Conservation (phyloP, 1,140 invertebrate genomes). For the Drosophila ohnishii region DNA sequence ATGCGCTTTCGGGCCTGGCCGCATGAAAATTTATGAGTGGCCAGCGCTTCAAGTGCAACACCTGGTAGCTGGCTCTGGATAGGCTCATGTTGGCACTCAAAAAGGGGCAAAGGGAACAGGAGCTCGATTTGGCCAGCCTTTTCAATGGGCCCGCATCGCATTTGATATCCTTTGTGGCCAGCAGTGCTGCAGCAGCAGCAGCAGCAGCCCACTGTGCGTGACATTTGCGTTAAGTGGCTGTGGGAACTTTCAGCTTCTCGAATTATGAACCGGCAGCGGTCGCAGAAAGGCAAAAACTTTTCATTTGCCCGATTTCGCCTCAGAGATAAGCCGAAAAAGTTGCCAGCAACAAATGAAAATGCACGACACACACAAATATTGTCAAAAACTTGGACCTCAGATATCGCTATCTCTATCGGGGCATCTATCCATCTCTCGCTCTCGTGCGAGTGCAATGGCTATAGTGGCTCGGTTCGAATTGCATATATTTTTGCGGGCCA, state of each 20-base stretch:
- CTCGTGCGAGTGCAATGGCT: slow-evolving; percentile 58
- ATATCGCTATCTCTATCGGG: slow-evolving; percentile 44
- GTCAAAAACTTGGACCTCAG: slow-evolving; percentile 53
- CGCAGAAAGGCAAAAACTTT: slow-evolving; percentile 54
- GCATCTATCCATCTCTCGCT: slow-evolving; percentile 27
- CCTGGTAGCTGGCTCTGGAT: slow-evolving; percentile 60
- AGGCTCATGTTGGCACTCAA: slow-evolving; percentile 20
- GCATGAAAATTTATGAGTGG: slow-evolving; percentile 76
- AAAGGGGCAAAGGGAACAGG: slow-evolving; percentile 40
- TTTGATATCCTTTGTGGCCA: slow-evolving; percentile 73
- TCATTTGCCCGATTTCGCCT: slow-evolving; percentile 60
- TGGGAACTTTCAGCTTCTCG: slow-evolving; percentile 54
- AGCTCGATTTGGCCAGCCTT: slow-evolving; percentile 18
- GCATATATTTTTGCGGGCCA: slow-evolving; percentile 28
- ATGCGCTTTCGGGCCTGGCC: slow-evolving; percentile 66
- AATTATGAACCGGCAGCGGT: slow-evolving; percentile 25
- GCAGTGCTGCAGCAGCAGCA: slow-evolving; percentile 31
- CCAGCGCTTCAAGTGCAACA: slow-evolving; percentile 69
- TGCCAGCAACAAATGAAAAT: slow-evolving; percentile 72
- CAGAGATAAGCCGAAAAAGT: slow-evolving; percentile 59
- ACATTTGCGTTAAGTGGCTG: slow-evolving; percentile 79
- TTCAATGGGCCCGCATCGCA: slow-evolving; percentile 73
- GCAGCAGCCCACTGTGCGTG: slow-evolving; percentile 67
- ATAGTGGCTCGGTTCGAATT: slow-evolving; percentile 39
- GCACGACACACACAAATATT: slow-evolving; percentile 59